A percentile compares a stretch with the other conserved stretches of the same genome.
Conservation (phyloP, 64 coral and sea anemone genomes). For the Montipora cactus region DNA sequence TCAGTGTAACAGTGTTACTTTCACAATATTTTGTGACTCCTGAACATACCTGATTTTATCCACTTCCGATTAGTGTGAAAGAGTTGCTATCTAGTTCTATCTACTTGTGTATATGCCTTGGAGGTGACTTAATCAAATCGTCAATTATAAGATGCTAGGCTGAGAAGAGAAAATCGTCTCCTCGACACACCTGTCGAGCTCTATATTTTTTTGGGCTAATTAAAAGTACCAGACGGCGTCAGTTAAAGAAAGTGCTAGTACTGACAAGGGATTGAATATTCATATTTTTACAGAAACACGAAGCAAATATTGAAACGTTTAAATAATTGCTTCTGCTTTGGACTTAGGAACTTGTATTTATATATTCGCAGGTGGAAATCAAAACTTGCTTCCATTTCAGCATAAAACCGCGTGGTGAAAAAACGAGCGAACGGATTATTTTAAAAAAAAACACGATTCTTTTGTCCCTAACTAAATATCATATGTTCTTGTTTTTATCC, state of each 20-base stretch:
- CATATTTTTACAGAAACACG: background rate
- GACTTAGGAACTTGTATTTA: background rate
- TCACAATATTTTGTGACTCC: background rate
- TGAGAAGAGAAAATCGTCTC: background rate
- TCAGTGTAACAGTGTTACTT: background rate
- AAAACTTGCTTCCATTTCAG: no score
- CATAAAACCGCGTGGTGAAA: no score
- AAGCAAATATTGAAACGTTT: background rate
- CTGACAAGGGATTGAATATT: conserved; percentile 15
- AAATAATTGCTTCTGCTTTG: background rate
- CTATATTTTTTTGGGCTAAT: background rate
- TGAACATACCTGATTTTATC: conserved; percentile 1
- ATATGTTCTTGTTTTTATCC: background rate
- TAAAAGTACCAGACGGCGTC: background rate
- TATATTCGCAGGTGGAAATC: no score
- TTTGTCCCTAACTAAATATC: no score
- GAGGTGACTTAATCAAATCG: background rate
- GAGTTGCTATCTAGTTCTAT: background rate
- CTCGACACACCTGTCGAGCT: background rate
- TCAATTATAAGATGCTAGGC: background rate
- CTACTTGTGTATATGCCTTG: background rate
- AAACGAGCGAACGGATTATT: no score
- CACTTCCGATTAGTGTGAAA: background rate
- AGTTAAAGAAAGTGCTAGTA: background rate
- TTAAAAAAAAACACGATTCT: no score